Evolutionary conservation across 2,113 vertebrate genomes (phyloP).

Genomic region (Rhinolophus sinicus): DNA sequence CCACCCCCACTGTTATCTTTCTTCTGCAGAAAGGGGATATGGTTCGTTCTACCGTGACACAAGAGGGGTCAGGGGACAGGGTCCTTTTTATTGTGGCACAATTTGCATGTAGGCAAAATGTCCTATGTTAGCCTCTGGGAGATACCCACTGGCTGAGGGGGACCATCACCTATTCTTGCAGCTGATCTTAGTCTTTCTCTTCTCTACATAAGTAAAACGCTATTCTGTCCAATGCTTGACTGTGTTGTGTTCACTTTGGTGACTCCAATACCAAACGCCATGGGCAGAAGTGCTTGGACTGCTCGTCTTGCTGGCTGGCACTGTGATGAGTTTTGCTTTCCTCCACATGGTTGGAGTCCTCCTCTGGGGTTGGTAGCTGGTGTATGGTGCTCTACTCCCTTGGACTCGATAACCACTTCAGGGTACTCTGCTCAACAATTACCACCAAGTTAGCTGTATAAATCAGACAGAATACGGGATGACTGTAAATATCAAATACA

Average conservation of each 20-base stretch:
- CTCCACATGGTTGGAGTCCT: not conserved
- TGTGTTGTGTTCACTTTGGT: not conserved
- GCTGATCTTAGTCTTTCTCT: not conserved
- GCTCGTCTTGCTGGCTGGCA: not conserved
- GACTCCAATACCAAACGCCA: not conserved
- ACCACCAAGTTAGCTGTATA: not conserved
- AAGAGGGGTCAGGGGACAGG: not conserved
- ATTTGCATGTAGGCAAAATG: not conserved
- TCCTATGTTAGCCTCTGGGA: not conserved
- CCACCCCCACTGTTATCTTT: not conserved
- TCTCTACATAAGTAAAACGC: not conserved
- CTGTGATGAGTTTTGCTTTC: not conserved
- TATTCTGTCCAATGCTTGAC: not conserved
- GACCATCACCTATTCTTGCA: not conserved
- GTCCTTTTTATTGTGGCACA: no score
- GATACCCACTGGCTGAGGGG: not conserved
- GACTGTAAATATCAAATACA: not conserved
- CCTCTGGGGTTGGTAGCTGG: not conserved
- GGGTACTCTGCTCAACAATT: not conserved
- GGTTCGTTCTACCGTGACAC: no score
- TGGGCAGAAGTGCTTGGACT: not conserved
- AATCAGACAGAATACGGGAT: conserved; percentile 13
- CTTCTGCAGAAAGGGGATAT: not conserved
- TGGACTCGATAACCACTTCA: not conserved
- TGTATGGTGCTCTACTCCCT: not conserved